Conservation (phyloP, 2,113 vertebrate species). For the Calcarius ornatus region DNA sequence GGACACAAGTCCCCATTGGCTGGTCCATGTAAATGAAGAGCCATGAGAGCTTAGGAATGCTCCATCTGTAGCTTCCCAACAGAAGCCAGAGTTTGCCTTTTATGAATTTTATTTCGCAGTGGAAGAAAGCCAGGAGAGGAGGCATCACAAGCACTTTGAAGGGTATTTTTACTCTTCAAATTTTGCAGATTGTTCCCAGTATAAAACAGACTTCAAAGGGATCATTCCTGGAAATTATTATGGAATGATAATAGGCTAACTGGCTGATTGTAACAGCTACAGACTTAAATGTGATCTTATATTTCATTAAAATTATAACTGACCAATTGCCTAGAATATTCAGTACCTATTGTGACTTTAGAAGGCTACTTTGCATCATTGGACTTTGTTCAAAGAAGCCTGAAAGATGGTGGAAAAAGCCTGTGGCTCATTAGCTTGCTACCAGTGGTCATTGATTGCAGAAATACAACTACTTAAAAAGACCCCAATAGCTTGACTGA, state of each 20-base stretch:
- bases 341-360: background rate
- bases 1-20: background rate
- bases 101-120: background rate
- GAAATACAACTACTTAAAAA: fast-evolving
- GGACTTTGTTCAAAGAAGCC: background rate
- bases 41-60: background rate
- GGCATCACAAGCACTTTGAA: background rate
- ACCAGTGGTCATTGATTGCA: background rate
- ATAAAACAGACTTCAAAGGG: background rate
- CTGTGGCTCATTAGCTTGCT: background rate
- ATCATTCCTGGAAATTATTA: background rate
- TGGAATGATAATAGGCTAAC: fast-evolving
- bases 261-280: background rate
- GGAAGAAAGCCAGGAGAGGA: background rate
- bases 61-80: background rate
- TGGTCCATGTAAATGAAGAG: background rate
- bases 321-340: background rate
- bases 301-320: background rate
- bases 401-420: background rate
- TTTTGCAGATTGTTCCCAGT: background rate
- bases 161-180: background rate
- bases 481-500: background rate
- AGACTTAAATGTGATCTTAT: background rate
- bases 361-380: background rate
- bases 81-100: background rate